A percentile compares a stretch with the other conserved stretches of the same genome.
These are phyloP conservation scores for Muntiacus muntjak DNA, from an alignment of 2,113 vertebrate species.

Conservation along the genomic window DNA sequence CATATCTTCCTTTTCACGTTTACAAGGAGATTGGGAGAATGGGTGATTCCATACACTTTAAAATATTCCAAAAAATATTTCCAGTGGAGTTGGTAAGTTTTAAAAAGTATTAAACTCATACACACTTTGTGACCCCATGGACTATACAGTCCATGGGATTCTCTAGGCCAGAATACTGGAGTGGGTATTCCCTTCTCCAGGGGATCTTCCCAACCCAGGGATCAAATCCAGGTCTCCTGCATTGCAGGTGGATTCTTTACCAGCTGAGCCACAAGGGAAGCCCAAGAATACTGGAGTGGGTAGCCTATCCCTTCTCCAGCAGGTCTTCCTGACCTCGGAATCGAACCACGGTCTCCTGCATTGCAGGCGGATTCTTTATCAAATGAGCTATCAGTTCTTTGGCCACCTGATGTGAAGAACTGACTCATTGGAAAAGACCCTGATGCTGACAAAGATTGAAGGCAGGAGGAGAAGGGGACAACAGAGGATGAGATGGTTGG, in stretches of 20 bases:
- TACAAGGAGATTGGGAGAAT: background rate
- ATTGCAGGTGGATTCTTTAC: background rate
- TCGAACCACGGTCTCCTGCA: background rate
- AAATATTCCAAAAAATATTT: background rate
- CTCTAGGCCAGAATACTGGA: background rate
- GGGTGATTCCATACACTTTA: background rate
- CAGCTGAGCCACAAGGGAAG: background rate
- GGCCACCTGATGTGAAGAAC: background rate
- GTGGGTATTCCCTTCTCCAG: background rate
- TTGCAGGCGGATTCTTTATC: background rate
- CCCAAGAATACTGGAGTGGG: background rate
- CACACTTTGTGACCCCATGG: background rate
- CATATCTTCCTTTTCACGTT: background rate
- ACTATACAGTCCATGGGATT: background rate
- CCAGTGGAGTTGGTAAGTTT: background rate
- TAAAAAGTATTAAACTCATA: background rate
- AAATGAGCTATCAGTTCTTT: background rate
- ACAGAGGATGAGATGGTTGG: background rate
- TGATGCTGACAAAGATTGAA: background rate
- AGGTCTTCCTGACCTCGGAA: background rate
- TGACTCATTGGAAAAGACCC: background rate
- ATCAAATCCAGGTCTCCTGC: background rate
- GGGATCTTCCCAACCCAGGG: background rate
- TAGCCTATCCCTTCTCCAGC: background rate
- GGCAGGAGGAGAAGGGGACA: background rate